Evolutionary conservation across 2,113 vertebrate species (phyloP).

Genomic region (Callithrix jacchus): DNA sequence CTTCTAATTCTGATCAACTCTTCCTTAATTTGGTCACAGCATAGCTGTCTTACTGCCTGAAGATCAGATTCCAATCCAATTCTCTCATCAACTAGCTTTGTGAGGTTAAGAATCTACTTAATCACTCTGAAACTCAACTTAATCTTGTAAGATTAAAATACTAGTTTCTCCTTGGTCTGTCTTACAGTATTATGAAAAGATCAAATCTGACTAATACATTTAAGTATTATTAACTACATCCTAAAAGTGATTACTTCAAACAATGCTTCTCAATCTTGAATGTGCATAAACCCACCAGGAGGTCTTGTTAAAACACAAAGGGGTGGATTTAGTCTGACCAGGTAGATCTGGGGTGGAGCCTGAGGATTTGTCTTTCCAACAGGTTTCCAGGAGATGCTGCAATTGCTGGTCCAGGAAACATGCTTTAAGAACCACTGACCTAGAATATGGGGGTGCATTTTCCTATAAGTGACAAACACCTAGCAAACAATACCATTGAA

Average conservation of each 20-base stretch:
- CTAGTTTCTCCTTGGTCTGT: not conserved
- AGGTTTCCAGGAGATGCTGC: not conserved
- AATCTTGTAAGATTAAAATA: slow-evolving; percentile 18
- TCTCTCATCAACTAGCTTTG: not conserved
- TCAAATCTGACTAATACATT: not conserved
- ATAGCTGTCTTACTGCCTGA: not conserved
- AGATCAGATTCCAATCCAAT: not conserved
- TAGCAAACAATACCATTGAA: not conserved
- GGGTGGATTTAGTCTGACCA: not conserved
- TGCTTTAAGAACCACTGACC: not conserved
- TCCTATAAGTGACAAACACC: not conserved
- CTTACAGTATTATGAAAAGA: not conserved
- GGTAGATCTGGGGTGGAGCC: not conserved
- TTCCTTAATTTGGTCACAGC: not conserved
- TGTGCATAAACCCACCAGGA: not conserved
- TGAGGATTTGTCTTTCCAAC: not conserved
- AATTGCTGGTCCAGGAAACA: not conserved
- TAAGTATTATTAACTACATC: not conserved
- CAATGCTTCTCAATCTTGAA: not conserved
- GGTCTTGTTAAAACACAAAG: not conserved
- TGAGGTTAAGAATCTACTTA: not conserved
- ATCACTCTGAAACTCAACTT: not conserved
- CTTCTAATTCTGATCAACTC: not conserved
- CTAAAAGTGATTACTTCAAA: not conserved
- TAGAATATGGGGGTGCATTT: not conserved